Evolutionary conservation across 2,888 invertebrate genomes (phyloP).

Genomic region (Iphiclides podalirius): DNA sequence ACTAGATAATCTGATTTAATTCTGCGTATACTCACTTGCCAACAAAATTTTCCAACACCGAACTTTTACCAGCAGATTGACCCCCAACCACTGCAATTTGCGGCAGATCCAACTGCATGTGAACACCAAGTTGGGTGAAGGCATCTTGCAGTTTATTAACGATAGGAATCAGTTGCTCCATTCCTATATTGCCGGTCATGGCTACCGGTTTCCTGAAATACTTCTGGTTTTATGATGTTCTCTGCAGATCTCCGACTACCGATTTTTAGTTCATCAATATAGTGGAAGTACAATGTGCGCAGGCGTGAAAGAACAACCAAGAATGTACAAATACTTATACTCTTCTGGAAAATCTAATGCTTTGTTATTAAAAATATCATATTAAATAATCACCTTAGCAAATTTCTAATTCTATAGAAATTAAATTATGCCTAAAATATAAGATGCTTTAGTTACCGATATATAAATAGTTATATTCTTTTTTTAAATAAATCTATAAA

Average conservation of each 20-base stretch:
- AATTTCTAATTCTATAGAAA: no score
- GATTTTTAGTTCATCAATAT: constrained; percentile 76
- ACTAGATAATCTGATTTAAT: background rate
- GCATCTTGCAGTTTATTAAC: constrained; percentile 99
- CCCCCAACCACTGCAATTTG: constrained; percentile 99
- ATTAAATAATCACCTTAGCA: constrained; percentile 32
- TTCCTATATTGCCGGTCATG: constrained; percentile 88
- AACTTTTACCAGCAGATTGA: constrained; percentile 99
- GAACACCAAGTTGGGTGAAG: constrained; percentile 98
- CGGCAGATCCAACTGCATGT: constrained; percentile 98
- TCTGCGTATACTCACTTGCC: constrained; percentile 88
- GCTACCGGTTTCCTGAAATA: constrained; percentile 68
- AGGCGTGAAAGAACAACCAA: constrained; percentile 53
- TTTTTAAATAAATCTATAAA: no score
- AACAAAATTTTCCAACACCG: constrained; percentile 99
- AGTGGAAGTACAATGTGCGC: constrained; percentile 51
- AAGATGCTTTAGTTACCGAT: no score
- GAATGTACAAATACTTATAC: constrained; percentile 25
- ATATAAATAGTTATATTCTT: no score
- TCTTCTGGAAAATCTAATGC: background rate
- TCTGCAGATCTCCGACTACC: constrained; percentile 71
- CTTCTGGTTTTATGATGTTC: constrained; percentile 68
- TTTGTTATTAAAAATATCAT: no score
- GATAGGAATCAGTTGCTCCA: constrained; percentile 99
- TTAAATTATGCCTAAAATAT: no score